These are phyloP conservation scores for Scotopteryx bipunctaria DNA, from an alignment of 2,888 invertebrate species.

Conservation along the genomic window DNA sequence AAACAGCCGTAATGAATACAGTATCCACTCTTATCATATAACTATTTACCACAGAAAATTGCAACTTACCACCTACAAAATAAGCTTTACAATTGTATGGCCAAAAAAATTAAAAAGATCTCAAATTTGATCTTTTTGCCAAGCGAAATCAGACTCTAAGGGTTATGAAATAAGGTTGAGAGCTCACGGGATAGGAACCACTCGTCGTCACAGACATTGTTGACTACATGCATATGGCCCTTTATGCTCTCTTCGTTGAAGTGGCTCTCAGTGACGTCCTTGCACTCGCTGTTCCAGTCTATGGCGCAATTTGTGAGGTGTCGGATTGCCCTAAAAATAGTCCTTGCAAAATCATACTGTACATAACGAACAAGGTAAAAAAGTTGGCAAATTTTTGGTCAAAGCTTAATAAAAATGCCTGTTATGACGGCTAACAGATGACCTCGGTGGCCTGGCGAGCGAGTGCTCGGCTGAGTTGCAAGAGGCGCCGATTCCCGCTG, in stretches of 20 bases:
- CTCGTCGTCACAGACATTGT: constrained; percentile 64
- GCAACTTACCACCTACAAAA: neutral
- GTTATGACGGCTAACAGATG: no score
- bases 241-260: constrained; percentile 70
- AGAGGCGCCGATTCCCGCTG: no score
- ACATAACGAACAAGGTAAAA: no score
- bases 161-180: constrained; percentile 11
- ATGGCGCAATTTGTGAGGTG: constrained; percentile 66
- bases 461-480: no score
- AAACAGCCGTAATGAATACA: constrained; percentile 26
- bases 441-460: no score
- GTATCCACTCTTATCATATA: neutral
- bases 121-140: constrained; percentile 1
- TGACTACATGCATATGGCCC: constrained; percentile 69
- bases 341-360: neutral
- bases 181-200: constrained; percentile 60
- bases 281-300: constrained; percentile 73
- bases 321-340: constrained; percentile 58
- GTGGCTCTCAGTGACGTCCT: constrained; percentile 63
- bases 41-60: constrained; percentile 5
- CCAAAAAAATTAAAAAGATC: neutral
- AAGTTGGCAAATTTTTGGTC: no score
- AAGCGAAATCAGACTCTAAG: constrained; percentile 8
- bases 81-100: constrained; percentile 1
- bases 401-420: no score